Percentiles rank a stretch among this genome's conserved stretches.
These are phyloP conservation scores for Sebastes hubbsi DNA, from an alignment of 2,797 vertebrate genomes.

Conservation along the genomic window DNA sequence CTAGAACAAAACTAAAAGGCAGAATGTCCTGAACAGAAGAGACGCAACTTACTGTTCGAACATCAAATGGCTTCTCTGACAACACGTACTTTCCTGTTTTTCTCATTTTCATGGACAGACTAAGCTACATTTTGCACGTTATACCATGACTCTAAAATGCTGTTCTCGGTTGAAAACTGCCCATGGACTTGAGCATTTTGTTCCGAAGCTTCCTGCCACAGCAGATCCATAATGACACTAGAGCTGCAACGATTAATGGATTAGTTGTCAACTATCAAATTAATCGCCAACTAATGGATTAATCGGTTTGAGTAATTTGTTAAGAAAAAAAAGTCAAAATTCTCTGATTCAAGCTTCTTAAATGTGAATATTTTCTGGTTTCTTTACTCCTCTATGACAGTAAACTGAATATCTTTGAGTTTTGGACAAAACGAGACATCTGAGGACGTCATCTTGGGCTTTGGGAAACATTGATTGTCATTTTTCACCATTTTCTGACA, in stretches of 20 bases:
- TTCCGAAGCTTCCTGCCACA: neutral
- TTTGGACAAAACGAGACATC: too few relatives aligned
- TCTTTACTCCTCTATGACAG: too few relatives aligned
- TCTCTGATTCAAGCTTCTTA: too few relatives aligned
- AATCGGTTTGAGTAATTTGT: too few relatives aligned
- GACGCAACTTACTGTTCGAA: constrained; percentile 8
- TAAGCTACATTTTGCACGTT: neutral
- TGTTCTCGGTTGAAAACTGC: neutral
- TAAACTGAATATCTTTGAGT: too few relatives aligned
- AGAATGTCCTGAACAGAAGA: constrained; percentile 47
- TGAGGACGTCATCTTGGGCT: too few relatives aligned
- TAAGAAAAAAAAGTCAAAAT: too few relatives aligned
- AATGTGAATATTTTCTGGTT: too few relatives aligned
- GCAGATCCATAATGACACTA: neutral
- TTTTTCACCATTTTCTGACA: too few relatives aligned
- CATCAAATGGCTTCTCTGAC: neutral
- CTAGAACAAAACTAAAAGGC: constrained; percentile 34
- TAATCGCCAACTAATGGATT: too few relatives aligned
- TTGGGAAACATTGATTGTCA: rapidly evolving
- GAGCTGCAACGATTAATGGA: too few relatives aligned
- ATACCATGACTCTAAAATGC: neutral
- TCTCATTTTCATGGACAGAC: constrained; percentile 22
- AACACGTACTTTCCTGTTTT: constrained; percentile 1
- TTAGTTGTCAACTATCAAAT: too few relatives aligned
- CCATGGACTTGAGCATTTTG: neutral